Evolutionary conservation across 1,140 invertebrate species (phyloP).

Genomic region (Meloidogyne hapla): DNA sequence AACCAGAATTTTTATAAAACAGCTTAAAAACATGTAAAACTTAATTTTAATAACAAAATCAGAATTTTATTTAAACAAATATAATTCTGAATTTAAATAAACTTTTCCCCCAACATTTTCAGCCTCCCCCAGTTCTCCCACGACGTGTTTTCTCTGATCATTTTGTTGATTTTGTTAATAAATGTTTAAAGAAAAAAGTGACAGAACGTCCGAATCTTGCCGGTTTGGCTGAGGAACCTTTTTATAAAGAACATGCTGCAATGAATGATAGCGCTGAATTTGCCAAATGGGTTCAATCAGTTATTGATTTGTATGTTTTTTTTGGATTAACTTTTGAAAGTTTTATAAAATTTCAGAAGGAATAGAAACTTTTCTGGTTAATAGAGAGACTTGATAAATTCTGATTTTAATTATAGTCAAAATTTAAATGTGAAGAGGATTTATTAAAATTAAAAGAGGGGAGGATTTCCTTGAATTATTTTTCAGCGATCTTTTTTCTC

Average conservation of each 20-base stretch:
- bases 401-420: slow-evolving; percentile 1
- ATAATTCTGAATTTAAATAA: slow-evolving; percentile 11
- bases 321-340: slow-evolving; percentile 2
- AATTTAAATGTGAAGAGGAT: neutral
- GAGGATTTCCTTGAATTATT: neutral
- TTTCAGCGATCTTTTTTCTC: neutral
- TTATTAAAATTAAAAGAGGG: too few species aligned
- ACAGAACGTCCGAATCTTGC: slow-evolving; percentile 55
- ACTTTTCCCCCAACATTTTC: slow-evolving; percentile 29
- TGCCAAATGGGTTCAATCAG: slow-evolving; percentile 55
- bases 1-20: too few species aligned
- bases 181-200: slow-evolving; percentile 57
- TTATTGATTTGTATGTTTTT: slow-evolving; percentile 47
- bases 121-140: slow-evolving; percentile 56
- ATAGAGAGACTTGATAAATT: neutral
- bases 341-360: neutral
- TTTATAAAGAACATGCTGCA: slow-evolving; percentile 52
- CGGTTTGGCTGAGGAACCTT: slow-evolving; percentile 49
- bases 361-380: slow-evolving; percentile 1
- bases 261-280: slow-evolving; percentile 54
- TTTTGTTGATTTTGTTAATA: slow-evolving; percentile 57
- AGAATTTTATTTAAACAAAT: neutral
- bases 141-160: slow-evolving; percentile 51
- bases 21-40: neutral
- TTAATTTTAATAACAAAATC: neutral